Evolutionary conservation across 2,113 vertebrate genomes (phyloP), one percentile per base, ranked within the genome.

Genomic region (Pelvicachromis taeniatus): DNA sequence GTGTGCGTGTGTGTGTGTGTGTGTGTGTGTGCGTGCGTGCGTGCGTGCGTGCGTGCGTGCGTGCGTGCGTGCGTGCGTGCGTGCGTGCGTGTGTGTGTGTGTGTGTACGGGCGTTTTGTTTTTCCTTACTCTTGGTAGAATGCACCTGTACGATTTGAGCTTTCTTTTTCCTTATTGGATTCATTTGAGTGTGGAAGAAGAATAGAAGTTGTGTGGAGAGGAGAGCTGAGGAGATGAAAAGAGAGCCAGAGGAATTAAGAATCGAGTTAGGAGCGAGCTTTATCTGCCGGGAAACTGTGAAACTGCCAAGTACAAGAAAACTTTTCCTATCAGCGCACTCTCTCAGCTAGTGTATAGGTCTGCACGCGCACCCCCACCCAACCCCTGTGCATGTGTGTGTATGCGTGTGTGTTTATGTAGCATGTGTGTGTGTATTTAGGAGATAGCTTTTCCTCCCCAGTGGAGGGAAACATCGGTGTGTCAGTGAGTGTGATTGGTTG

Each of bases 401-500:
- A 13, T 56, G 9, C 83, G 38, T 63, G 80, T 87, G 81, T 84
- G 80, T 94, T 63, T 89, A 38, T 84, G 48, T 86, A 54, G 80
- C 45, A 14, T 77, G 58, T 81, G 45, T 58, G 58, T 88, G 81
- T 91, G 81, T 93, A 85, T 91, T 88, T 86, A 87, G 83, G 48
- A 94, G 93, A 92, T 93, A 93, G 91, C 87, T 93, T 94, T 93
- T 93, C 85, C 87, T 91, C 86, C 91, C 88, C 87, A 91, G 87
- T 83, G 89, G 91, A 91, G 85, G 88, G 86, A 92, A 80, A 88
- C 90, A 89, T 94, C 77, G 10, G 85, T 94, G 90, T 86, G 83
- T 92, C 81, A 80, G 92, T 79, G 89, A 86, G 84, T n/a, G 85
- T 95, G 94, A 95, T 94, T 95, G 93, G 95, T 92, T 92, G 92